Conservation (phyloP, 2,888 invertebrate genomes). For the Eristalinus aeneus region DNA sequence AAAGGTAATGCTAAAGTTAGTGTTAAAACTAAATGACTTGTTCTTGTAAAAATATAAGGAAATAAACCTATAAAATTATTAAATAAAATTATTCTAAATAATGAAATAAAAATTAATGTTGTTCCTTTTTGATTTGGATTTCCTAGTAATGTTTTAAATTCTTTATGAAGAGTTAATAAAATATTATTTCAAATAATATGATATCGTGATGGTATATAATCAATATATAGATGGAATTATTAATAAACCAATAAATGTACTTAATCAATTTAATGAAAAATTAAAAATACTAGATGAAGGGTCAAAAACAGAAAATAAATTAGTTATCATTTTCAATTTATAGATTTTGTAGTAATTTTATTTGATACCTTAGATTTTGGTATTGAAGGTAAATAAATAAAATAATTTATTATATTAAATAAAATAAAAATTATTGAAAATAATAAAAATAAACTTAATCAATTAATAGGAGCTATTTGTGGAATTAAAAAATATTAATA, state of each 20-base stretch:
- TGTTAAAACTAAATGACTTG: constrained; percentile 84
- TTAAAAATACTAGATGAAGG: constrained; percentile 82
- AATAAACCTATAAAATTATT: constrained; percentile 87
- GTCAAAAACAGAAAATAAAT: constrained; percentile 86
- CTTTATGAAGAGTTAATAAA: constrained; percentile 81
- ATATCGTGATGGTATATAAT: constrained; percentile 82
- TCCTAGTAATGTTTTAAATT: constrained; percentile 83
- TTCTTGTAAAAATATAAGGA: constrained; percentile 87
- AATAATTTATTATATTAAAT: constrained; percentile 83
- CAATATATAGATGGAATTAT: constrained; percentile 82
- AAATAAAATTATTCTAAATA: constrained; percentile 84
- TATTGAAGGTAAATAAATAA: constrained; percentile 78
- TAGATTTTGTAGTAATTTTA: constrained; percentile 74
- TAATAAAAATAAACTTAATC: constrained; percentile 80
- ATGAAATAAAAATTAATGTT: constrained; percentile 82
- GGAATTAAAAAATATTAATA: constrained; percentile 85
- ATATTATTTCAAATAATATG: constrained; percentile 82
- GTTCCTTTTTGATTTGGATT: constrained; percentile 81
- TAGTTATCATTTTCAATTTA: constrained; percentile 85
- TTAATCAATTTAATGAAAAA: constrained; percentile 84
- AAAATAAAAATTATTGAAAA: constrained; percentile 81
- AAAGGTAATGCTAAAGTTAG: constrained; percentile 84
- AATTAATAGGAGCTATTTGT: constrained; percentile 85
- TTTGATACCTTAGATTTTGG: constrained; percentile 76
- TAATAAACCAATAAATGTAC: constrained; percentile 82